phyloP scores from a whole-genome alignment of 2,797 vertebrate species.

The Podargus strigoides region DNA sequence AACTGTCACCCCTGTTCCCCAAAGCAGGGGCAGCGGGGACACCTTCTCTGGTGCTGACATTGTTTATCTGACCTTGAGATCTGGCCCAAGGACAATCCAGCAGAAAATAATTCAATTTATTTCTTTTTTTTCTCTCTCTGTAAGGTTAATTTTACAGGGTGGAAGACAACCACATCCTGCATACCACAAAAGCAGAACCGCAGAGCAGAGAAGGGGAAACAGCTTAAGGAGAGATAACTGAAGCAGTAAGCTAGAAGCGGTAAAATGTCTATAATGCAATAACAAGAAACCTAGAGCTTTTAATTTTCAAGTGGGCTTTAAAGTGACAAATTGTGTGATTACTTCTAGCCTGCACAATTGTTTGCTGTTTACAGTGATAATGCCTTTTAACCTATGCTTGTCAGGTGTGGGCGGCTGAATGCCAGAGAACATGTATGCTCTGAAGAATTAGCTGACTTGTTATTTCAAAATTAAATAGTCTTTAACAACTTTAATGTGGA shows the following conservation, averaged over 20 bases:
- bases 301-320: constrained; percentile 22
- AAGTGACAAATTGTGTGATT: constrained; percentile 30
- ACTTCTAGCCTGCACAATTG: not conserved
- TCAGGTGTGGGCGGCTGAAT: constrained; percentile 47
- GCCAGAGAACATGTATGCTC: not conserved
- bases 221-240: not conserved
- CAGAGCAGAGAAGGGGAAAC: not conserved
- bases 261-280: not conserved
- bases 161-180: not conserved
- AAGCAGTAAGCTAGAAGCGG: not conserved
- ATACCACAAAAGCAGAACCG: not conserved
- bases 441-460: constrained; percentile 22
- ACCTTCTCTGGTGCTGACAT: not conserved
- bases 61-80: not conserved
- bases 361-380: constrained; percentile 21
- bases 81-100: not conserved
- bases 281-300: not conserved
- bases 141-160: not conserved
- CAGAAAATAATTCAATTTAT: not conserved
- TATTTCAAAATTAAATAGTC: constrained; percentile 10
- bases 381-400: constrained; percentile 27
- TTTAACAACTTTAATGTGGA: constrained; percentile 1
- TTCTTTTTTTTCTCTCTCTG: not conserved
- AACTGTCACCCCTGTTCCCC: not conserved
- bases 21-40: not conserved